A percentile compares a stretch with the other conserved stretches of the same genome.
Evolutionary conservation across 2,797 vertebrate genomes (phyloP).

Genomic region (Pangasius sanitwongsei): DNA sequence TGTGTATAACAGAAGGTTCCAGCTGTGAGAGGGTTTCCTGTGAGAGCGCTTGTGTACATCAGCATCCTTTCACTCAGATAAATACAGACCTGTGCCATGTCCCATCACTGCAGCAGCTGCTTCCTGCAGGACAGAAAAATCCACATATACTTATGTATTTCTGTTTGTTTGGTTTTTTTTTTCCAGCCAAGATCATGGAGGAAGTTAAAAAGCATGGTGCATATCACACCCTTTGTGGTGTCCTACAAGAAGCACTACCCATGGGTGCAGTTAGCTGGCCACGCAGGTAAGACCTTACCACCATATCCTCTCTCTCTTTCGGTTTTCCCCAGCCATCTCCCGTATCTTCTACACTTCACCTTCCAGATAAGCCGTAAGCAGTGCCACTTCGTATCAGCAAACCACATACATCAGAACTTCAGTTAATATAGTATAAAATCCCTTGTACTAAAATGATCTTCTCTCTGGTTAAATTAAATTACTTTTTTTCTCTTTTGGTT

Average conservation of each 20-base stretch:
- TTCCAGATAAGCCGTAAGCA: not conserved
- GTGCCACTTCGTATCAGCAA: not conserved
- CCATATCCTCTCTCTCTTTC: not conserved
- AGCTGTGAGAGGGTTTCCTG: not conserved
- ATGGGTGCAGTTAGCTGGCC: conserved; percentile 90
- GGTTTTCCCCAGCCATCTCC: not conserved
- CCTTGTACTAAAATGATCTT: not conserved
- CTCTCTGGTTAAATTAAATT: not conserved
- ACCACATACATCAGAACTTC: not conserved
- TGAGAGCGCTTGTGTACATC: not conserved
- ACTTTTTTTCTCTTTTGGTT: not conserved
- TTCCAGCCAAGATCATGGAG: conserved; percentile 84
- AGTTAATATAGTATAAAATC: not conserved
- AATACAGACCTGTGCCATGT: not conserved
- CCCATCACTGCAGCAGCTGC: not conserved
- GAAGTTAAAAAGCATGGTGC: conserved; percentile 85
- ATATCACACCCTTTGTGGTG: conserved; percentile 82
- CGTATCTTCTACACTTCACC: not conserved
- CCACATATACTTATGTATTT: not conserved
- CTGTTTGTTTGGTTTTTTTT: not conserved
- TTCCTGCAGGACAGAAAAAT: not conserved
- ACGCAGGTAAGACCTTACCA: conserved; percentile 75
- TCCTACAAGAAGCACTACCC: conserved; percentile 85
- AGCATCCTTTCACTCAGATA: not conserved
- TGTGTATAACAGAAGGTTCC: not conserved